Conservation (phyloP, 2,797 vertebrate species). For the Myotis findleyi region DNA sequence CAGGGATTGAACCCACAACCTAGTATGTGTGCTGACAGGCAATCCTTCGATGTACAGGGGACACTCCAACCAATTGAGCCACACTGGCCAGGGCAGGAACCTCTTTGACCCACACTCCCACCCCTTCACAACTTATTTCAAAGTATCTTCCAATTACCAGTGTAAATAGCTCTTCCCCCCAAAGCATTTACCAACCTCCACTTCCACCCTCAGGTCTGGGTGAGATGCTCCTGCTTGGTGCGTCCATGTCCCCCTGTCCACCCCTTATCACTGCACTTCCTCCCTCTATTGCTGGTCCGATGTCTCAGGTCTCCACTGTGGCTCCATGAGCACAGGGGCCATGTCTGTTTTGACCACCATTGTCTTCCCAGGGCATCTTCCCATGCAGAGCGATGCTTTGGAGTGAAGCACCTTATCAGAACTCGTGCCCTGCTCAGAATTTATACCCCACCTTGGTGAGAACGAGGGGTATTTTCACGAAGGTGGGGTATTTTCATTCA, state of each 20-base stretch:
- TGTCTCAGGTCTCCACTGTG: neutral
- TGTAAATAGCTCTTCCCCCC: neutral
- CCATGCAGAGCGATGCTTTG: neutral
- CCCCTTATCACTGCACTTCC: neutral
- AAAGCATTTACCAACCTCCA: neutral
- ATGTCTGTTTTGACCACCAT: neutral
- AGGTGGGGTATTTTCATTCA: neutral
- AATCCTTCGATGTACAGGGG: neutral
- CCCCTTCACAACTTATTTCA: neutral
- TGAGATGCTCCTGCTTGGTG: too few species aligned
- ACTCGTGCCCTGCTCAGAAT: neutral
- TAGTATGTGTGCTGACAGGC: neutral
- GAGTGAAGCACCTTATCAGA: neutral
- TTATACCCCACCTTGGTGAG: too few species aligned
- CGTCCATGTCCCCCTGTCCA: rapidly evolving
- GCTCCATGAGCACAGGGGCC: neutral
- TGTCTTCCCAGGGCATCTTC: neutral
- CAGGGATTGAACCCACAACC: neutral
- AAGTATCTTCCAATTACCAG: too few species aligned
- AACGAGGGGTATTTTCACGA: neutral
- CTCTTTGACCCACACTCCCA: neutral
- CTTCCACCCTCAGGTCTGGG: neutral
- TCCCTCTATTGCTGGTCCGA: neutral
- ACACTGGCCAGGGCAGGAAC: neutral
- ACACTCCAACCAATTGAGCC: neutral